phyloP scores from a whole-genome alignment of 2,888 invertebrate genomes.

The Sicus ferrugineus region DNA sequence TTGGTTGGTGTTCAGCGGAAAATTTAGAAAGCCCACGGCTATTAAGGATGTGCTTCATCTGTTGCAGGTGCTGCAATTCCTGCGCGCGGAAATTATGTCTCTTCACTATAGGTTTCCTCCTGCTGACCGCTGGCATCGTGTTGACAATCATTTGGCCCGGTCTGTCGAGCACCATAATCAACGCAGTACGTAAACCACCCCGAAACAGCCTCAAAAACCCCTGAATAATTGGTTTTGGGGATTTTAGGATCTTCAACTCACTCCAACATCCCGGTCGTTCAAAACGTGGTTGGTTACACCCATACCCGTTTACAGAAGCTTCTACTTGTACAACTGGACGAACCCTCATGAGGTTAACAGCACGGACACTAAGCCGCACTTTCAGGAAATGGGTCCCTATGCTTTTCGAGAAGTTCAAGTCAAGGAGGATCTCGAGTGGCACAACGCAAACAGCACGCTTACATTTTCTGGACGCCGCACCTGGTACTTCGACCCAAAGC shows the following conservation, averaged over 20 bases:
- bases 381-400: constrained; percentile 70
- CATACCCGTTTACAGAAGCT: constrained; percentile 77
- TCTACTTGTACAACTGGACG: constrained; percentile 80
- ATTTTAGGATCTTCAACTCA: constrained; percentile 70
- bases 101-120: constrained; percentile 48
- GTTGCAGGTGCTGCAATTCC: constrained; percentile 55
- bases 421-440: constrained; percentile 69
- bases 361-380: constrained; percentile 67
- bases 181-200: constrained; percentile 41
- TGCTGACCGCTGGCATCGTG: constrained; percentile 49
- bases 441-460: constrained; percentile 72
- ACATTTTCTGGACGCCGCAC: constrained; percentile 76
- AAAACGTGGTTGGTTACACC: constrained; percentile 81
- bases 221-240: too few relatives aligned
- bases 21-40: too few relatives aligned
- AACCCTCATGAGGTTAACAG: constrained; percentile 71
- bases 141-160: constrained; percentile 55
- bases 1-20: too few relatives aligned
- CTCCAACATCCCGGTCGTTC: constrained; percentile 71
- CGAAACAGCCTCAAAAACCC: not conserved
- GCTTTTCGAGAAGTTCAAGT: constrained; percentile 67
- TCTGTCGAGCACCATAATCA: constrained; percentile 44
- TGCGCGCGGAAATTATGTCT: constrained; percentile 56
- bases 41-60: too few relatives aligned
- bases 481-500: constrained; percentile 75